These are phyloP conservation scores for Misgurnus mizolepis DNA, from an alignment of 2,113 vertebrate species.

Conservation along the genomic window DNA sequence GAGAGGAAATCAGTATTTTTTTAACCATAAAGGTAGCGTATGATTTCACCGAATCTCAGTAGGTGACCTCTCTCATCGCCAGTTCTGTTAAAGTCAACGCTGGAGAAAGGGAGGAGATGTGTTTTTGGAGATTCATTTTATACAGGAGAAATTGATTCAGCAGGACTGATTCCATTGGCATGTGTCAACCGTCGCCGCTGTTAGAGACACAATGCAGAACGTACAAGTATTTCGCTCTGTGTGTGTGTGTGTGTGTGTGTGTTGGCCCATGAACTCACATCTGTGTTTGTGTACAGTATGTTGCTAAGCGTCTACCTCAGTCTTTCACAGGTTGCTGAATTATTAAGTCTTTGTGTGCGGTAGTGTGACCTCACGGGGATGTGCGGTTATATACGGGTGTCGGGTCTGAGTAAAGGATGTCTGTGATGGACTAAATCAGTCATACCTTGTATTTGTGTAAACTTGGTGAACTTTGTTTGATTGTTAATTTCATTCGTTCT, in stretches of 20 bases:
- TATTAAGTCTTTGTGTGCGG: constrained; percentile 26
- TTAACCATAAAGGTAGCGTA: not conserved
- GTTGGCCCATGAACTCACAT: constrained; percentile 41
- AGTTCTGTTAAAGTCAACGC: not conserved
- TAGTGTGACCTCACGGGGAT: constrained; percentile 5
- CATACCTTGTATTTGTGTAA: not conserved
- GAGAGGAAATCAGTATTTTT: not conserved
- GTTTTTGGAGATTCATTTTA: not conserved
- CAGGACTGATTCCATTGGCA: constrained; percentile 45
- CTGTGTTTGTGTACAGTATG: constrained; percentile 53
- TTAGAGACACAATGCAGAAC: constrained; percentile 42
- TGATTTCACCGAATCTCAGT: constrained; percentile 1
- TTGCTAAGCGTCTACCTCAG: constrained; percentile 47
- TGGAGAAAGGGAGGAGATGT: not conserved
- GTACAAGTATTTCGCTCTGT: not conserved
- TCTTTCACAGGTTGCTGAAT: constrained; percentile 35
- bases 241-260: constrained; percentile 11
- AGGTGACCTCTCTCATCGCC: not conserved
- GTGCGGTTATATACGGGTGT: not conserved
- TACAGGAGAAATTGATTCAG: constrained; percentile 36
- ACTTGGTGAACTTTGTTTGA: not conserved
- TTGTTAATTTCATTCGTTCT: not conserved
- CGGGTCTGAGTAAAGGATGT: not conserved
- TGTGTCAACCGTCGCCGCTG: not conserved
- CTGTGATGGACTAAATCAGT: not conserved